Percentiles rank a stretch among this genome's conserved stretches.
Evolutionary conservation across 53 echinoderm and acorn worm species (phyloP).

Genomic region (Crossaster papposus): DNA sequence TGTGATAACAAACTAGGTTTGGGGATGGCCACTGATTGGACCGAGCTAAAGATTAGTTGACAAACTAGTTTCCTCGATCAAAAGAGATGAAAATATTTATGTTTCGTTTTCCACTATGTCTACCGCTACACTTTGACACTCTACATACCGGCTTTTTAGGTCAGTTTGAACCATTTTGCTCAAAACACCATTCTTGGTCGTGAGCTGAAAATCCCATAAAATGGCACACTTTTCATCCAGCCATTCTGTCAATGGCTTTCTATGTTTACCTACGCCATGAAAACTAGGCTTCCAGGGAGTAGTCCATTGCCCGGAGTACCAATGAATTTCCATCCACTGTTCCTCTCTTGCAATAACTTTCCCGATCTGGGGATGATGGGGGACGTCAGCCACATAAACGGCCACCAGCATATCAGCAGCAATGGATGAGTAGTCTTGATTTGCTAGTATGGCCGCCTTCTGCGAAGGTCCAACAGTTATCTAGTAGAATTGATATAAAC

Average conservation of each 20-base stretch:
- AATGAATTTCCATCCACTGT: background rate
- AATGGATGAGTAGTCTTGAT: constrained; percentile 5
- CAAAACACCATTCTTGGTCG: background rate
- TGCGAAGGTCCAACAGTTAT: background rate
- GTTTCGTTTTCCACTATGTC: background rate
- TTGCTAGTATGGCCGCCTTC: background rate
- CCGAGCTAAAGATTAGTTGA: no score
- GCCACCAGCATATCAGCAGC: constrained; percentile 4
- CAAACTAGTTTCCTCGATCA: no score
- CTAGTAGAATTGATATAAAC: background rate
- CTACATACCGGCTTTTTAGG: background rate
- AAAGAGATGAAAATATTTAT: background rate
- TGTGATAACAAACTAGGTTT: no score
- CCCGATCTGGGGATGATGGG: background rate
- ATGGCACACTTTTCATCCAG: constrained; percentile 16
- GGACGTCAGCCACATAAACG: background rate
- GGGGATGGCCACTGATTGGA: no score
- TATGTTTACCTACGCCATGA: background rate
- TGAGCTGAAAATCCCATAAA: constrained; percentile 24
- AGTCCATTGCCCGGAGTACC: constrained; percentile 19
- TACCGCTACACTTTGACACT: background rate
- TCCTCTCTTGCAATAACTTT: background rate
- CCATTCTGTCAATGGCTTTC: constrained; percentile 14
- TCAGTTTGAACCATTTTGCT: background rate
- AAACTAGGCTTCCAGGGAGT: background rate